Base-by-base conservation (phyloP, 2,888 invertebrate species). In the Andrena praecox region DNA sequence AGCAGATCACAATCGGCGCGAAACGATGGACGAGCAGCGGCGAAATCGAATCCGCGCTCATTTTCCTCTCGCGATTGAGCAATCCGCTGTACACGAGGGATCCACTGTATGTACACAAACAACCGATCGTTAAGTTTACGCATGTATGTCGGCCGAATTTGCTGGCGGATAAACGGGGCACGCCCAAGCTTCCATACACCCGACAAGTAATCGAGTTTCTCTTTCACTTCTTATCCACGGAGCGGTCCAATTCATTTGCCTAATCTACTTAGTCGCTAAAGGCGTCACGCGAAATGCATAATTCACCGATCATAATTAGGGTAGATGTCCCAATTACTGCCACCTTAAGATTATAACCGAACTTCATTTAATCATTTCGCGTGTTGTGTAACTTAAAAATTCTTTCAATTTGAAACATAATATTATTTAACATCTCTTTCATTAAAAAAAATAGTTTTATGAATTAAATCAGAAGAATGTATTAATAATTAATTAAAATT, bases 171-270 rank as follows among this genome's bases (percentile, higher is more conserved):
- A 71, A 67, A 67, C 12, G 8, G 24, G 56, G 42, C 59, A 77
- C 72, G 29, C 29, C 35, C 59, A 72, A 60, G 52, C 59, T 50
- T 52, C 35, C 29, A 27, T 29, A 48, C 29, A 20, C 5, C 48
- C 52, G 27, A 50, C 12, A 33, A 20, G 16, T 64, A 62, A 27
- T 59, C 66, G 60, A 73, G 52, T 77, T 77, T 77, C 52, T 73
- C 77, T 77, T 77, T 77, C 50, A n/a, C 8, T 29, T 52, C 67
- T 67, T 60, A 24, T 59, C 62, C n/a, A 20, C 2, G 29, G 27
- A 42, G 42, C 42, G 16, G 27, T 27, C 24, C 10, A 2, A 56
- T 54, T 24, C 20, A 20, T 54, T 20, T 12, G 56, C 56, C 10
- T 20, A 56, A 24, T 24, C 24, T 8, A 10, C 20, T 20, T 20